Evolutionary conservation across 2,113 vertebrate genomes (phyloP).

Genomic region (Indri indri): DNA sequence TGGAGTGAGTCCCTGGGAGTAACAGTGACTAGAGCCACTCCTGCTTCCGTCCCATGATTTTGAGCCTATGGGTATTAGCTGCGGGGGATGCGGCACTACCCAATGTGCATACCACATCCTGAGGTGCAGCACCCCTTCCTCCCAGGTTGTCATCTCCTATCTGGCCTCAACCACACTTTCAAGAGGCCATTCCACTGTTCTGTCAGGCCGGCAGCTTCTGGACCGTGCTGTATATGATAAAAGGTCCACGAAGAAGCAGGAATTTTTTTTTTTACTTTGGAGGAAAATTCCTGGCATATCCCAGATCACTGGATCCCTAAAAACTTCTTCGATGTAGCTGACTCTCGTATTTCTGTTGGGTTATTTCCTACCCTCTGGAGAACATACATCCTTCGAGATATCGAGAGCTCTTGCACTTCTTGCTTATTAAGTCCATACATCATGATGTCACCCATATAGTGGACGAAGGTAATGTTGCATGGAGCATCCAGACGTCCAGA

Average conservation of each 20-base stretch:
- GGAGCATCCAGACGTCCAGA: not conserved
- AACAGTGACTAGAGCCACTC: rapidly evolving
- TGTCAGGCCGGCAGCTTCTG: not conserved
- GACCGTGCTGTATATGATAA: rapidly evolving
- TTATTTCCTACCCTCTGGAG: not conserved
- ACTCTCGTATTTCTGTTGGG: not conserved
- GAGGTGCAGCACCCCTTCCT: not conserved
- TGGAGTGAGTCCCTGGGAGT: not conserved
- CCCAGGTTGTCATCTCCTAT: too few species aligned
- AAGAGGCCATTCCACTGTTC: not conserved
- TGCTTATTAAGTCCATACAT: not conserved
- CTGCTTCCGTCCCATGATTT: not conserved
- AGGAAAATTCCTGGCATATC: not conserved
- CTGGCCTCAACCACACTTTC: not conserved
- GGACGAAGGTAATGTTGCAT: rapidly evolving
- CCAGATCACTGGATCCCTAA: not conserved
- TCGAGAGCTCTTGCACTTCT: not conserved
- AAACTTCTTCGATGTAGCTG: not conserved
- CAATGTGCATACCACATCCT: rapidly evolving
- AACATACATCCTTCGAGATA: not conserved
- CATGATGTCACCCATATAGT: not conserved
- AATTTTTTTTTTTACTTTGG: not conserved
- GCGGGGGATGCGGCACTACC: rapidly evolving
- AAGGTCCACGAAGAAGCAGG: not conserved
- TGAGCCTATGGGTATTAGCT: rapidly evolving